Evolutionary conservation across 1,140 invertebrate genomes (phyloP).

Genomic region (Paraescarpia echinospica): DNA sequence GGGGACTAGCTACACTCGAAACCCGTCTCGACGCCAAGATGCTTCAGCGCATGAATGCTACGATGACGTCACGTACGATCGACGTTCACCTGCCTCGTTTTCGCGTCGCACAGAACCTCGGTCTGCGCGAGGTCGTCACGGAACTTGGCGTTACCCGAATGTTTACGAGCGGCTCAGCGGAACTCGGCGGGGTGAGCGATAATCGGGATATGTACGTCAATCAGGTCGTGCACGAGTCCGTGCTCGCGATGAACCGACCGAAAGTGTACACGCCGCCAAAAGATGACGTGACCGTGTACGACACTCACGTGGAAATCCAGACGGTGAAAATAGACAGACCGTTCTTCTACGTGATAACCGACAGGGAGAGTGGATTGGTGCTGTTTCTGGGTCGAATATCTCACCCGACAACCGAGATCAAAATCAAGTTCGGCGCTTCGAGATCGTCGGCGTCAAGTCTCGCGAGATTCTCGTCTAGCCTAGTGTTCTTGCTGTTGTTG

Average conservation of each 20-base stretch:
- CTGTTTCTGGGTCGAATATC: background rate
- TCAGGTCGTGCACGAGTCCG: background rate
- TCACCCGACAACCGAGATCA: background rate
- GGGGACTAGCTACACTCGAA: background rate
- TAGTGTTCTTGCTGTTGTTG: background rate
- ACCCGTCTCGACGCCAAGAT: background rate
- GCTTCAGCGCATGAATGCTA: background rate
- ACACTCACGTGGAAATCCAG: background rate
- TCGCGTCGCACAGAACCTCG: background rate
- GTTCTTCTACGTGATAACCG: background rate
- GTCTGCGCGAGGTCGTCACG: background rate
- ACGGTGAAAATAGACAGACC: background rate
- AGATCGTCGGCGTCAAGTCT: background rate
- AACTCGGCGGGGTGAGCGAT: background rate
- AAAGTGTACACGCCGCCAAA: background rate
- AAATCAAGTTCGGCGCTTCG: background rate
- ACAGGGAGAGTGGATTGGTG: background rate
- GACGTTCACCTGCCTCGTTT: conserved; percentile 3
- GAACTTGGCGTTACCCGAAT: background rate
- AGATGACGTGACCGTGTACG: background rate
- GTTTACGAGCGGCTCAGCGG: background rate
- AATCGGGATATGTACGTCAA: background rate
- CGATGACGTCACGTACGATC: background rate
- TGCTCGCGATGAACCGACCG: background rate
- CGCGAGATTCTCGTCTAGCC: background rate